Conservation (phyloP, 2,888 invertebrate genomes). For the Leucoptera coffeella region DNA sequence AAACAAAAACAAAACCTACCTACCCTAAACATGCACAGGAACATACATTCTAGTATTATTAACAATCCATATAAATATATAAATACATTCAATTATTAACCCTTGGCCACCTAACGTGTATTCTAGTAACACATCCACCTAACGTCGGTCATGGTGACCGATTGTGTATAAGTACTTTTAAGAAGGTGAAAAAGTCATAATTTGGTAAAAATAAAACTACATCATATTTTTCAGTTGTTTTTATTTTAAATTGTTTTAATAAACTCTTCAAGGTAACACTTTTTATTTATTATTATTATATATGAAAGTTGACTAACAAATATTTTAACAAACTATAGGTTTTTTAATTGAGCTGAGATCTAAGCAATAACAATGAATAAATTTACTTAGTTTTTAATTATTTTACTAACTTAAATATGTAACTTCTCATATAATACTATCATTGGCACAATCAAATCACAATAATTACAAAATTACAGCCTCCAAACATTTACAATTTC, state of each 20-base stretch:
- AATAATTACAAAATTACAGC: constrained; percentile 4
- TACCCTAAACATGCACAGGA: too few relatives aligned
- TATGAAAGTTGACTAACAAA: neutral
- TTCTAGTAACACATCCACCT: constrained; percentile 6
- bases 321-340: neutral
- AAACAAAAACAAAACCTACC: too few relatives aligned
- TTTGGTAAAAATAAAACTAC: neutral
- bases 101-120: constrained; percentile 3
- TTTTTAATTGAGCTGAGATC: constrained; percentile 2
- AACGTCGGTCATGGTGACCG: constrained; percentile 4
- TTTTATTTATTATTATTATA: constrained; percentile 4
- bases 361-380: constrained; percentile 1
- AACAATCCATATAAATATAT: too few relatives aligned
- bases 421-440: constrained; percentile 4
- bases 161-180: neutral
- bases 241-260: constrained; percentile 4
- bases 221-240: neutral
- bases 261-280: neutral
- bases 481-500: neutral
- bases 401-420: constrained; percentile 2
- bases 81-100: too few relatives aligned
- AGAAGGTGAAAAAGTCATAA: neutral
- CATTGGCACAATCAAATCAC: constrained; percentile 5
- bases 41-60: too few relatives aligned
- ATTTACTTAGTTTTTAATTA: constrained; percentile 3